These are phyloP conservation scores for Potamarius usumacintae DNA, from an alignment of 2,113 vertebrate species.

Conservation along the genomic window DNA sequence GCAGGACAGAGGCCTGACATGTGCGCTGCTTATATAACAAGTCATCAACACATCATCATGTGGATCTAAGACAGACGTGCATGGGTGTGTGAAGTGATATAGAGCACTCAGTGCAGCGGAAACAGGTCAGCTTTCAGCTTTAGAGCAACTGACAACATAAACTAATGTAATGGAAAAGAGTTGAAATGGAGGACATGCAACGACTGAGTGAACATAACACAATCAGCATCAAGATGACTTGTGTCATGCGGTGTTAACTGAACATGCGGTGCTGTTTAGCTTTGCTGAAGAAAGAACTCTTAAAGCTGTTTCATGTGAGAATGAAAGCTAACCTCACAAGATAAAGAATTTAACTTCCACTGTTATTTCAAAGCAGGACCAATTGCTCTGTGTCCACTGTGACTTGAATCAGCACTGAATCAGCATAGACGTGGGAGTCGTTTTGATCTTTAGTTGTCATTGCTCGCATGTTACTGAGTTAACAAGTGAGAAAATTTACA, in stretches of 20 bases:
- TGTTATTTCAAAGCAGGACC: slow-evolving; percentile 36
- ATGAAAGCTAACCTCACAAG: slow-evolving; percentile 39
- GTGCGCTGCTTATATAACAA: slow-evolving; percentile 46
- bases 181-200: neutral
- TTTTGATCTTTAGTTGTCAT: slow-evolving; percentile 12
- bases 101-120: neutral
- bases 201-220: neutral
- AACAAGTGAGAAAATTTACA: slow-evolving; percentile 9
- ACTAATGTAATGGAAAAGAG: neutral
- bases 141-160: slow-evolving; percentile 15
- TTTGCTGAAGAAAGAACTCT: slow-evolving; percentile 8
- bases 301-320: slow-evolving; percentile 35
- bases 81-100: slow-evolving; percentile 16
- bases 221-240: neutral
- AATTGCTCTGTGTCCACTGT: slow-evolving; percentile 7
- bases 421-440: slow-evolving; percentile 17
- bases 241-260: slow-evolving; percentile 2
- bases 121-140: slow-evolving; percentile 24
- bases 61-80: slow-evolving; percentile 34
- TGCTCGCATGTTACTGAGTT: neutral
- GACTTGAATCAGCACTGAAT: slow-evolving; percentile 25
- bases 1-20: slow-evolving; percentile 30
- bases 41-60: slow-evolving; percentile 47
- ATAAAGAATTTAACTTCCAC: slow-evolving; percentile 32
- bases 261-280: neutral